Evolutionary conservation across 2,797 vertebrate genomes (phyloP).

Genomic region (Neosalanx taihuensis): DNA sequence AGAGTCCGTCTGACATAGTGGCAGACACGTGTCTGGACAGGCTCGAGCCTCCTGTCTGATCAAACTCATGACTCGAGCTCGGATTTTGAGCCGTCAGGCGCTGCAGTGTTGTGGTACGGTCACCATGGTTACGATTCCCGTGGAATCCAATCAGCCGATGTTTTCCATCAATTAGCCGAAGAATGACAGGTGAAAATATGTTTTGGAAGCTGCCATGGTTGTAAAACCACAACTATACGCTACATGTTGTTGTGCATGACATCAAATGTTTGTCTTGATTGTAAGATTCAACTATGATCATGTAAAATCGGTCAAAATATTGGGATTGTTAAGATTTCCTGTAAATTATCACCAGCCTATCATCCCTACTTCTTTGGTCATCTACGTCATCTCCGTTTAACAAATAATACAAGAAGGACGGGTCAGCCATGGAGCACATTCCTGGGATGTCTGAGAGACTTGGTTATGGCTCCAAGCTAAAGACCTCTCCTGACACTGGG

Average conservation of each 20-base stretch:
- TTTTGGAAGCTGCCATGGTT: not conserved
- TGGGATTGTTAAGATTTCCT: too few species aligned
- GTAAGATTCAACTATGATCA: too few species aligned
- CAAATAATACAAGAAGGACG: conserved; percentile 3
- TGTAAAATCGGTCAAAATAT: too few species aligned
- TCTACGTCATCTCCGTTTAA: not conserved
- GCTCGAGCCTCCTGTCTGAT: not conserved
- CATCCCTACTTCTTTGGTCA: too few species aligned
- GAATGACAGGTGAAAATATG: not conserved
- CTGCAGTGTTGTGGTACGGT: not conserved
- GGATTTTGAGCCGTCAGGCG: not conserved
- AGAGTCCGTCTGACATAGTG: not conserved
- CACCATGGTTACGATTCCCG: not conserved
- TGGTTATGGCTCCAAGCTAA: conserved; percentile 44
- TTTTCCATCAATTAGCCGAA: not conserved
- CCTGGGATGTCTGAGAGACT: not conserved
- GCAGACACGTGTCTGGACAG: not conserved
- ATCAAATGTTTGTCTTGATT: too few species aligned
- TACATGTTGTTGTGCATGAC: too few species aligned
- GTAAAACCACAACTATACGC: too few species aligned
- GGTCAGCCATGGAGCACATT: not conserved
- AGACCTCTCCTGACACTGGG: conserved; percentile 64
- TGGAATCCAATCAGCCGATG: not conserved
- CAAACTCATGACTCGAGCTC: too few species aligned
- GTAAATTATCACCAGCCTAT: too few species aligned